Conservation (phyloP, 92 coral and sea anemone species). For the Parazoanthus atlanticus region DNA sequence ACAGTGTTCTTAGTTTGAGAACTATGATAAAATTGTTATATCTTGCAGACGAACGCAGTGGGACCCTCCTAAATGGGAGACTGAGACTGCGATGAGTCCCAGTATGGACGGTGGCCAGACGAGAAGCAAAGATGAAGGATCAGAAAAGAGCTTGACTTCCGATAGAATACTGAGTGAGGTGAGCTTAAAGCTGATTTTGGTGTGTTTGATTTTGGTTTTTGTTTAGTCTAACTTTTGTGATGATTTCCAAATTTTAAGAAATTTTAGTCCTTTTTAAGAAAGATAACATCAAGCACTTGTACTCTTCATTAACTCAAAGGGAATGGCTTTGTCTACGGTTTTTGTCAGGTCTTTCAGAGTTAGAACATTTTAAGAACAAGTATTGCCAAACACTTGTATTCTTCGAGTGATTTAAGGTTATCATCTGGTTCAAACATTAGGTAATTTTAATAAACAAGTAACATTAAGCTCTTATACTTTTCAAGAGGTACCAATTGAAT, state of each 20-base stretch:
- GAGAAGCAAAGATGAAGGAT: constrained; percentile 20
- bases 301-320: background rate
- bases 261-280: no score
- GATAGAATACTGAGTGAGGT: constrained; percentile 41
- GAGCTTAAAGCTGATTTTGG: background rate
- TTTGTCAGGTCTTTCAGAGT: no score
- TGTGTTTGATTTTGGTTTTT: background rate
- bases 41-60: constrained; percentile 86
- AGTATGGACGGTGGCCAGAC: background rate
- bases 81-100: constrained; percentile 23
- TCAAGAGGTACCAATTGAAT: background rate
- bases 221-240: no score
- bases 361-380: background rate
- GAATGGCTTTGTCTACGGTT: background rate
- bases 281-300: background rate
- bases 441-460: background rate
- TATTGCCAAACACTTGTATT: no score
- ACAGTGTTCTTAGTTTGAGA: background rate
- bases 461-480: background rate
- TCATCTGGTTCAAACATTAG: background rate
- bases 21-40: background rate
- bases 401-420: no score
- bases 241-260: background rate
- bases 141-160: constrained; percentile 49
- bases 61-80: constrained; percentile 90